Base-by-base conservation (phyloP, 2,113 vertebrate genomes). In the Sphaerodactylus townsendi region DNA sequence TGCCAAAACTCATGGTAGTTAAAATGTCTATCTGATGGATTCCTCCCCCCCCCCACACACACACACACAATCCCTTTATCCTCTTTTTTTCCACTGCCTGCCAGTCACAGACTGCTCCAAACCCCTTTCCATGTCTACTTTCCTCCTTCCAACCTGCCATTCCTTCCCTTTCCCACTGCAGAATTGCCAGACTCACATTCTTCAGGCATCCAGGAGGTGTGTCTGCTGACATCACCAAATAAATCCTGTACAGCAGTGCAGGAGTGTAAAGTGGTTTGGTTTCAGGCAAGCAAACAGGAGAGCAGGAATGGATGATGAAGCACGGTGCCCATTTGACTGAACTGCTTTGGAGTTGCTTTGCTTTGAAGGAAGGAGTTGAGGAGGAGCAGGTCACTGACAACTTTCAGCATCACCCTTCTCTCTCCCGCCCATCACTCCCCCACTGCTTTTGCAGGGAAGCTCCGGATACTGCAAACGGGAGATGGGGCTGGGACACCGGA, bases 171-270 rank as follows among this genome's bases (percentile, higher is more conserved):
- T 73, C 64, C 23, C 46, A 44, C 73, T 56, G 65, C 74, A 77
- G 73, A 84, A 14, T 41, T 66, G 71, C 23, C 14, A n/a, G 10
- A 13, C 14, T 37, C 10, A 72, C 62, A 78, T 48, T 62, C 79
- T 81, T 59, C 15, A 77, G 84, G 25, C 75, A 71, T 17, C 37
- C 44, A 80, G 78, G 86, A 77, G 86, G 86, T 76, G 81, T 79
- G 81, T 70, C 76, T 76, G 46, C 87, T 86, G 84, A 83, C 84
- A 86, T 89, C 71, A 71, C 78, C 73, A 33, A 48, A 72, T 41
- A 69, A 86, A 83, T 71, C 73, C 44, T 30, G 82, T 30, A 53
- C 81, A 70, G 81, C 62, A 50, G 75, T 70, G 84, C 70, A 65
- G 77, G 66, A 73, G 68, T 65, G 68, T 56, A 33, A 71, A 46